Percentiles rank a stretch among this genome's conserved stretches.
These are phyloP conservation scores for Hirtodrosophila duncani DNA, from an alignment of 2,888 invertebrate species.

Conservation along the genomic window DNA sequence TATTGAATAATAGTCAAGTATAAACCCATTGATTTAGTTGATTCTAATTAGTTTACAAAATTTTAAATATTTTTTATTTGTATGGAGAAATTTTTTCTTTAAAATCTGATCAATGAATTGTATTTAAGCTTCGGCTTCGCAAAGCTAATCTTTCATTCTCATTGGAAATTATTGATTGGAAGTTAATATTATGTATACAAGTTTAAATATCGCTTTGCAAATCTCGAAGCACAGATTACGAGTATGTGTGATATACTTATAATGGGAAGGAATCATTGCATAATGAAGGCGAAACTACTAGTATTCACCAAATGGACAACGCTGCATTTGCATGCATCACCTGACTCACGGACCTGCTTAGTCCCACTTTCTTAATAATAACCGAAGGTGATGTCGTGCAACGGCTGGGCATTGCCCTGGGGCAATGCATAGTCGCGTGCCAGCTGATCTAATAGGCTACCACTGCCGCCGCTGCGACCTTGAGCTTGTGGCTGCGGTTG, in stretches of 20 bases:
- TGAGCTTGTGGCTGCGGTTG: constrained; percentile 53
- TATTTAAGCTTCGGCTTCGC: no score
- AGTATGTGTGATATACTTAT: constrained; percentile 18
- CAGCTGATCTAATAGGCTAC: constrained; percentile 86
- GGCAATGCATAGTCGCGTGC: constrained; percentile 90
- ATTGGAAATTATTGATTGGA: no score
- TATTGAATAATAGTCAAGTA: not conserved
- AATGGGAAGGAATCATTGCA: constrained; percentile 22
- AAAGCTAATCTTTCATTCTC: no score
- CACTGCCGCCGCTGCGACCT: constrained; percentile 75
- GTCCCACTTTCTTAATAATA: constrained; percentile 81
- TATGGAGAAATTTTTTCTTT: no score
- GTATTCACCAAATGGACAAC: no score
- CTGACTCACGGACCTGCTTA: no score
- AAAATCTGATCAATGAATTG: no score
- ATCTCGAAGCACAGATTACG: constrained; percentile 12
- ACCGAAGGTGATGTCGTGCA: constrained; percentile 91
- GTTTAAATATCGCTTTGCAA: constrained; percentile 31
- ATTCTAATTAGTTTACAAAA: not conserved
- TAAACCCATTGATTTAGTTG: not conserved
- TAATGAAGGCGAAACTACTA: constrained; percentile 7
- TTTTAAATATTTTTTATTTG: not conserved
- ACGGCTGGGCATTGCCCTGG: constrained; percentile 82
- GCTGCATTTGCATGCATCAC: no score
- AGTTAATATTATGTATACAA: no score